Evolutionary conservation across 2,113 vertebrate species (phyloP), one percentile per base, ranked within the genome.

Genomic region (Cynoglossus semilaevis): DNA sequence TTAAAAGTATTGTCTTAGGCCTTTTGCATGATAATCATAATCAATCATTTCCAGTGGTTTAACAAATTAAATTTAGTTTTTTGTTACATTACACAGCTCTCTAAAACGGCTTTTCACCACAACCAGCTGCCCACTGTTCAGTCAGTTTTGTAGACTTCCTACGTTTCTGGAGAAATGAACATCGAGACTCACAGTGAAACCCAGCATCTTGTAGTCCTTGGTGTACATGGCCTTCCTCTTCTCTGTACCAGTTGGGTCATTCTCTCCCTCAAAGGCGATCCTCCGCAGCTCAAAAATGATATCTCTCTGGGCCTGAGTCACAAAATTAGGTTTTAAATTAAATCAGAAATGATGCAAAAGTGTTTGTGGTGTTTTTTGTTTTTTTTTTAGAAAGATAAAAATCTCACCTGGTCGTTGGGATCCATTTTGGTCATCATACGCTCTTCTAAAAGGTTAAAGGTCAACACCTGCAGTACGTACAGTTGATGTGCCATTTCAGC

Each of bases 371-470:
- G n/a, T n/a, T n/a, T n/a, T n/a, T n/a, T n/a, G n/a, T n/a, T n/a
- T n/a, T n/a, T n/a, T n/a, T n/a, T n/a, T n/a, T n/a, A n/a, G n/a
- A n/a, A n/a, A n/a, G n/a, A n/a, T n/a, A n/a, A n/a, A n/a, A n/a
- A n/a, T 58, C 13, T 51, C 62, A 93, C 97, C 93, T 98, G 96
- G 69, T 99, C 96, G 61, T 93, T 96, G 1, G 95, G 95, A 75
- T 99, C 97, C 97, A 99, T 98, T 88, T 97, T 99, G 64, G 95
- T 97, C 97, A 99, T 98, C 96, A 99, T 99, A 45, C 96, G 89
- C 81, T 98, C 96, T 82, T 99, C 97, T 74, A 98, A 85, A 41
- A 99, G 96, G 80, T 98, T 99, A 81, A 99, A 98, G 60, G 95
- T 98, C 84, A 99, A 66, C 35, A 98, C 96, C 84, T 99, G 97